Evolutionary conservation across 2,888 invertebrate genomes (phyloP).

Genomic region (Eupelmus urozonus): DNA sequence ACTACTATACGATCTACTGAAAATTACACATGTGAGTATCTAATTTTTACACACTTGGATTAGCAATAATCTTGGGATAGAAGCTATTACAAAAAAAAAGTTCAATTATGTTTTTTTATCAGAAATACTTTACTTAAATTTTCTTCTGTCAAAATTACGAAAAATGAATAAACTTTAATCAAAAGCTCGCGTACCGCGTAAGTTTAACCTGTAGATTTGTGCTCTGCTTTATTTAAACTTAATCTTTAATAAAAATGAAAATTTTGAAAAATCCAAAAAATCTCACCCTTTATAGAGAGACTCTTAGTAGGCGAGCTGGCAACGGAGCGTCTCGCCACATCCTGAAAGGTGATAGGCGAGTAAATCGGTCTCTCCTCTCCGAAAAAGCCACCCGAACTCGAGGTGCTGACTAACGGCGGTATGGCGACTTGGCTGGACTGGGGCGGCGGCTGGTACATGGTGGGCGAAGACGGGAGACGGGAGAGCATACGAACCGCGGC

Average conservation of each 20-base stretch:
- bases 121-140: no score
- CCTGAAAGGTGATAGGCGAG: conserved; percentile 91
- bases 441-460: conserved; percentile 61
- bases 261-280: not conserved
- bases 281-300: conserved; percentile 58
- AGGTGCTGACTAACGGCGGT: conserved; percentile 55
- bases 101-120: no score
- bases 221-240: not conserved
- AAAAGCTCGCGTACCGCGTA: no score
- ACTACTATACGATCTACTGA: no score
- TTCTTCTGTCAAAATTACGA: no score
- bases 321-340: conserved; percentile 88
- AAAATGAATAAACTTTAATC: no score
- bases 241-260: no score
- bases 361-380: conserved; percentile 86
- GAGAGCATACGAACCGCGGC: conserved; percentile 2
- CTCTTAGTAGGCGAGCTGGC: conserved; percentile 86
- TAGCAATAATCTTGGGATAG: no score
- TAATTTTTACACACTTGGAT: no score
- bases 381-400: conserved; percentile 66
- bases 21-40: no score
- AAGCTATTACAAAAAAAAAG: no score
- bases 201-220: no score
- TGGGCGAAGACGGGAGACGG: conserved; percentile 56
- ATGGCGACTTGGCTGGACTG: not conserved